These are phyloP conservation scores for Alauda arvensis DNA, from an alignment of 2,797 vertebrate genomes.

Conservation along the genomic window DNA sequence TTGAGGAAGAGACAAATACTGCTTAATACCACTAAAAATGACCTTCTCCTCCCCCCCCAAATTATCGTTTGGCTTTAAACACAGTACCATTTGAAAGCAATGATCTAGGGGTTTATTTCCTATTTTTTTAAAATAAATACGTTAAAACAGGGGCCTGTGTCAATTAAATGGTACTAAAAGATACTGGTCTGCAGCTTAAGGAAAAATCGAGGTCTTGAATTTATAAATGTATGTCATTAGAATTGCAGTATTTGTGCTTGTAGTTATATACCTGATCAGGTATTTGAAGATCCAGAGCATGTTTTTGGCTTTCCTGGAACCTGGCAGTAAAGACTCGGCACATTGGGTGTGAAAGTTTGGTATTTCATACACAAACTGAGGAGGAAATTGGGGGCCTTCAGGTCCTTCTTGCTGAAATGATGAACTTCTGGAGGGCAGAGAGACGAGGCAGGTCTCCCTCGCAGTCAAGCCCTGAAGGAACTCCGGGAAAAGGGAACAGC, in stretches of 20 bases:
- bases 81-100: background rate
- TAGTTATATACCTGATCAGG: too few relatives aligned
- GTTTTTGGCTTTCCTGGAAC: background rate
- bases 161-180: background rate
- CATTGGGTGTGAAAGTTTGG: background rate
- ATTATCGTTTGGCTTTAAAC: background rate
- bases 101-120: fast-evolving
- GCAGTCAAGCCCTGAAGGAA: background rate
- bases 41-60: background rate
- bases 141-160: background rate
- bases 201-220: background rate
- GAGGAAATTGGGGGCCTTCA: background rate
- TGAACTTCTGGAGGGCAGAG: background rate
- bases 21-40: background rate
- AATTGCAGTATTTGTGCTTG: background rate
- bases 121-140: background rate
- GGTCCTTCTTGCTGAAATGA: background rate
- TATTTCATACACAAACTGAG: background rate
- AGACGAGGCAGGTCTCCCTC: background rate
- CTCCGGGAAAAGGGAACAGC: background rate
- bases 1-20: background rate
- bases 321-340: background rate
- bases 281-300: background rate
- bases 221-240: background rate
- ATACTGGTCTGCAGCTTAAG: background rate